phyloP scores from a whole-genome alignment of 92 coral and sea anemone genomes.

The Paragorgia papillata region DNA sequence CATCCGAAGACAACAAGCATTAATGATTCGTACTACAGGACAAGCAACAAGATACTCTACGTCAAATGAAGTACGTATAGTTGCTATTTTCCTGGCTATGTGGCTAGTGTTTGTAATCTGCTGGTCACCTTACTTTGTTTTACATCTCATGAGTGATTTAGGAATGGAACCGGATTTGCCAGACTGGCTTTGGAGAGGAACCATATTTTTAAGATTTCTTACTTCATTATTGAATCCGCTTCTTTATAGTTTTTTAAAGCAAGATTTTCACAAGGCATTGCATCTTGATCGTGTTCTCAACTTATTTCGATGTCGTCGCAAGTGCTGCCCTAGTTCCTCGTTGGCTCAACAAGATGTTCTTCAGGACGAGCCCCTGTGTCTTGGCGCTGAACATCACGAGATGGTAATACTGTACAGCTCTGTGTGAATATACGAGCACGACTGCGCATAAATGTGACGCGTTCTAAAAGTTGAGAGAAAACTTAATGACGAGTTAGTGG shows the following conservation, averaged over 20 bases:
- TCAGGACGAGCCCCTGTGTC: no score
- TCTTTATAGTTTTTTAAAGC: conserved; percentile 8
- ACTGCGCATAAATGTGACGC: no score
- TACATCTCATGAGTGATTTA: background rate
- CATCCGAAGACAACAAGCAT: background rate
- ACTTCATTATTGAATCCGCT: conserved; percentile 23
- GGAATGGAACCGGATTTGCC: background rate
- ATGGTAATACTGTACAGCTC: no score
- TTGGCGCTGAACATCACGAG: no score
- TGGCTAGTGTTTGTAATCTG: conserved; percentile 6
- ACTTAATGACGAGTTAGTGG: no score
- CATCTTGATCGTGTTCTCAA: no score
- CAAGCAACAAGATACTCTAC: background rate
- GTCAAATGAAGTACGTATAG: conserved; percentile 13
- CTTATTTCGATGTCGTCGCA: no score
- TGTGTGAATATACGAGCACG: no score
- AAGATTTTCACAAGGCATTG: conserved; percentile 18
- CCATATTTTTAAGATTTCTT: background rate
- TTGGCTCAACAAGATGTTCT: no score
- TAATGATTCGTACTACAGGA: no score
- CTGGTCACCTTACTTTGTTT: conserved; percentile 12
- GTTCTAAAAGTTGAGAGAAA: no score
- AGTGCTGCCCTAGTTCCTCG: no score
- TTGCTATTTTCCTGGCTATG: background rate
- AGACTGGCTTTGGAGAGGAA: background rate